A percentile compares a stretch with the other conserved stretches of the same genome.
phyloP scores from a whole-genome alignment of 64 coral and sea anemone genomes.

The Actinia equina region DNA sequence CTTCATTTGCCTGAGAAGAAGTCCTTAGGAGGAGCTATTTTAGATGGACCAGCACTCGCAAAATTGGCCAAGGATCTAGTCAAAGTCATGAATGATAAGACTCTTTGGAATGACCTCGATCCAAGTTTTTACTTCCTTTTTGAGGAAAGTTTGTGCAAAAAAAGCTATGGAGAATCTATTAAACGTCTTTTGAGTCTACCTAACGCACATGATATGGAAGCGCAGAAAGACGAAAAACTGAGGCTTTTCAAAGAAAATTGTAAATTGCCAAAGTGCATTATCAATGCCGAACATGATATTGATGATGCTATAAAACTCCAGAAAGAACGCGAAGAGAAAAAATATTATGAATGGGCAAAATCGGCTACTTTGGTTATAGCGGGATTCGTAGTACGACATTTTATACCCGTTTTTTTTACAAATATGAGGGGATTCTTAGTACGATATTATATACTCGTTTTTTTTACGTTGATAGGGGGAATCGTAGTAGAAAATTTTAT shows the following conservation, averaged over 20 bases:
- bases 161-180: background rate
- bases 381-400: no score
- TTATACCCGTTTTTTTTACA: no score
- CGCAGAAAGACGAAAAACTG: background rate
- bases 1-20: constrained; percentile 39
- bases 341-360: background rate
- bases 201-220: background rate
- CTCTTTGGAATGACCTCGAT: background rate
- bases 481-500: no score
- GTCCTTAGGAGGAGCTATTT: constrained; percentile 16
- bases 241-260: background rate
- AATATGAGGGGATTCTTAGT: no score
- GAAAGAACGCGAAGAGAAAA: background rate
- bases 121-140: background rate
- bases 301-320: background rate
- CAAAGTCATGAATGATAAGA: constrained; percentile 14
- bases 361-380: no score
- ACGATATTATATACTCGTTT: no score
- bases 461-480: no score
- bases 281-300: no score
- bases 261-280: no score
- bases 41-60: constrained; percentile 30
- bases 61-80: background rate
- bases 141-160: background rate
- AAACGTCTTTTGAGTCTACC: background rate